Conservation (phyloP, 2,888 invertebrate species). For the Orthosia cruda region DNA sequence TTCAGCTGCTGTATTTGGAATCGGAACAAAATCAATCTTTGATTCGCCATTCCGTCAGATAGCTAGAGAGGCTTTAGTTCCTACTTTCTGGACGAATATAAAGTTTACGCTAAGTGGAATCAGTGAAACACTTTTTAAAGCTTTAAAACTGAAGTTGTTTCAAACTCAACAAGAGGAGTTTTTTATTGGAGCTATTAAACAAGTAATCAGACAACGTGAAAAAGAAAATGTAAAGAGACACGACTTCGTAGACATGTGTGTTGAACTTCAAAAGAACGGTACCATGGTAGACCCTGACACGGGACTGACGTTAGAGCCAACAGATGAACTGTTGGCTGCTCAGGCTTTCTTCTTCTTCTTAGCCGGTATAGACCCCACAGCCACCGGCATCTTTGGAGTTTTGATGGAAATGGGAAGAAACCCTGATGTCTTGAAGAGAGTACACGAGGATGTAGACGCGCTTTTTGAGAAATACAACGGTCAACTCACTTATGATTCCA, state of each 20-base stretch:
- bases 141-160: slow-evolving; percentile 75
- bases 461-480: slow-evolving; percentile 54
- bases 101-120: slow-evolving; percentile 69
- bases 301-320: slow-evolving; percentile 78
- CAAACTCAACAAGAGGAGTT: slow-evolving; percentile 74
- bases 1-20: slow-evolving; percentile 83
- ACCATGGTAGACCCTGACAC: slow-evolving; percentile 75
- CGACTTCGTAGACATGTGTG: slow-evolving; percentile 82
- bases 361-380: slow-evolving; percentile 82
- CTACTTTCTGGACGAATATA: slow-evolving; percentile 67
- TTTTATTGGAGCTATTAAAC: slow-evolving; percentile 81
- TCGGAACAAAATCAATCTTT: slow-evolving; percentile 78
- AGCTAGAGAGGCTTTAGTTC: slow-evolving; percentile 65
- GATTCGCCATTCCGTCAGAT: slow-evolving; percentile 80
- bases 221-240: slow-evolving; percentile 75
- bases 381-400: slow-evolving; percentile 67
- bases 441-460: slow-evolving; percentile 55
- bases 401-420: slow-evolving; percentile 79
- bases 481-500: slow-evolving; percentile 60
- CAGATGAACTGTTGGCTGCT: slow-evolving; percentile 74
- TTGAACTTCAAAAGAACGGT: slow-evolving; percentile 79
- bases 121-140: slow-evolving; percentile 66
- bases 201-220: slow-evolving; percentile 77
- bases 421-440: slow-evolving; percentile 73
- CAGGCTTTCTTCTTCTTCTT: slow-evolving; percentile 68